Evolutionary conservation across 1,140 invertebrate genomes (phyloP), one percentile per base, ranked within the genome.

Genomic region (Drosophila yakuba): DNA sequence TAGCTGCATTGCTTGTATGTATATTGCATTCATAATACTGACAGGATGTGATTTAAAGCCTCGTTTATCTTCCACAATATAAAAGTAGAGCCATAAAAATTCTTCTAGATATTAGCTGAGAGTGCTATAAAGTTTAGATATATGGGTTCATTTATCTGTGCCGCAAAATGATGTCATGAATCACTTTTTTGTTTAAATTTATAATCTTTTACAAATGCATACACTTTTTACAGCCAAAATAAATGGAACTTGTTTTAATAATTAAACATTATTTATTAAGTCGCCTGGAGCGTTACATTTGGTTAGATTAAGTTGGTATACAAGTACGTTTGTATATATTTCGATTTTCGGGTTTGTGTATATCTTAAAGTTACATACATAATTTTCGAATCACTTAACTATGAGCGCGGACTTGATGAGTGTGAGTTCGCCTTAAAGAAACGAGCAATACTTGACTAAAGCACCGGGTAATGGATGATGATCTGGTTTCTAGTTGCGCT

Each of bases 401-500:
- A 39, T 71, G 36, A 43, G 51, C 43, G 32, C 38, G 54, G 39
- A 52, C 43, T 51, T 51, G 48, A 66, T 68, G 72, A 51, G 59
- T 57, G 44, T 45, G 41, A 50, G 32, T 45, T 39, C 43, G 17
- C 28, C 64, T 79, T 67, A 82, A 63, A 68, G 32, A 72, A 74
- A 64, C 76, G 54, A 82, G 75, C 64, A 75, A 76, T 78, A 83
- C 80, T 84, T 83, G 77, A 52, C 25, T 48, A 56, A 71, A 82
- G 80, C 75, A 90, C 83, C 83, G 72, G 81, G 75, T 68, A 39
- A 62, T 25, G 52, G 48, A 45, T 23, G 55, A 55, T 36, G 17
- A 45, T 36, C 36, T 32, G 20, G 6, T 35, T n/a, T 8, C 45
- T 62, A 91, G 14, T 88, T 79, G 6, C 67, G 64, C 28, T 81